Conservation (phyloP, 2,797 vertebrate genomes). For the Champsocephalus gunnari region DNA sequence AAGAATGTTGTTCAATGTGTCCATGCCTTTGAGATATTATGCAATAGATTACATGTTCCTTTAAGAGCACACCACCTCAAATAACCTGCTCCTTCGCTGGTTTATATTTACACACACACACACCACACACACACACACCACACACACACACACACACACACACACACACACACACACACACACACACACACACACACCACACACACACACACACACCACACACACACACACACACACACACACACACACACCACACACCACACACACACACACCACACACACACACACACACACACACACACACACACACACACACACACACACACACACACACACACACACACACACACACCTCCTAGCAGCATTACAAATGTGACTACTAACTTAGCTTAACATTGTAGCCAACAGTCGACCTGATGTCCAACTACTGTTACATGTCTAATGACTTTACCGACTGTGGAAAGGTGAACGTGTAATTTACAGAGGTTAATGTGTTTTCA, state of each 20-base stretch:
- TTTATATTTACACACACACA: neutral
- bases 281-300: no score
- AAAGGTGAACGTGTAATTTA: neutral
- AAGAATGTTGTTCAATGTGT: fast-evolving
- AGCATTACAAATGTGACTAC: neutral
- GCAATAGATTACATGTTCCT: neutral
- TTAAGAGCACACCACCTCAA: no score
- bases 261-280: no score
- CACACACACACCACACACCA: no score
- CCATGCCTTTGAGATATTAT: neutral
- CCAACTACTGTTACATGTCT: fast-evolving
- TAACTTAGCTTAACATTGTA: neutral
- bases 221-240: no score
- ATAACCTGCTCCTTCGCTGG: neutral
- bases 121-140: neutral
- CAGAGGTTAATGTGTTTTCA: neutral
- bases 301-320: neutral
- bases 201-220: no score
- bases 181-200: no score
- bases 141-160: neutral
- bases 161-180: no score
- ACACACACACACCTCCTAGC: neutral
- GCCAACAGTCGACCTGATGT: neutral
- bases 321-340: neutral
- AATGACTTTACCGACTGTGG: fast-evolving